Conservation (phyloP, 35 echinoderm and acorn worm genomes). For the Stichopus chloronotus region DNA sequence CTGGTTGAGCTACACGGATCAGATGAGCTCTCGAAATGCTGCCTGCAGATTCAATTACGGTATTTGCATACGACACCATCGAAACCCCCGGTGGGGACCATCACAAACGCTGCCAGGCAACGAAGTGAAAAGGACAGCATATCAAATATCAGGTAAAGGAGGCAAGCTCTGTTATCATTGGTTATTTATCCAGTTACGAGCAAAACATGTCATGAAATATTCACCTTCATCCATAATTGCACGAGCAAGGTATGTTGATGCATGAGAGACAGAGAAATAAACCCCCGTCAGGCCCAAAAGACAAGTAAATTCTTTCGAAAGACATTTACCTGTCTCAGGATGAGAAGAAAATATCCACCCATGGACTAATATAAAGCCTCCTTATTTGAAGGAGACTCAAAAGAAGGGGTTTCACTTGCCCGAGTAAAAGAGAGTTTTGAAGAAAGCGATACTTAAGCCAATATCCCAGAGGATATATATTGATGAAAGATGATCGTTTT, state of each 20-base stretch:
- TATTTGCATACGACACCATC: constrained; percentile 6
- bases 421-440: neutral
- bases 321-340: neutral
- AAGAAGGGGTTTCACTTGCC: neutral
- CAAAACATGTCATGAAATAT: neutral
- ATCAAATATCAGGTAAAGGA: neutral
- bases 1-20: neutral
- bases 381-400: neutral
- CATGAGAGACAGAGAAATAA: neutral
- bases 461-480: constrained; percentile 24
- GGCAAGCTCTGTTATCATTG: neutral
- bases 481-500: constrained; percentile 20
- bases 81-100: neutral
- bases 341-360: constrained; percentile 8
- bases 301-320: neutral
- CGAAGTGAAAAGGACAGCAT: neutral
- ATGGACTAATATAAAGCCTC: constrained; percentile 12
- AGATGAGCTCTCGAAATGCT: neutral
- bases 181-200: neutral
- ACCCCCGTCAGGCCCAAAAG: neutral
- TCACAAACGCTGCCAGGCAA: neutral
- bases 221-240: neutral
- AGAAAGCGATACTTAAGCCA: constrained; percentile 5
- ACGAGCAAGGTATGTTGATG: neutral
- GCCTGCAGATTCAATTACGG: constrained; percentile 12